A percentile compares a stretch with the other conserved stretches of the same genome.
Conservation (phyloP, 2,888 invertebrate genomes). For the Pterobdella sp. region DNA sequence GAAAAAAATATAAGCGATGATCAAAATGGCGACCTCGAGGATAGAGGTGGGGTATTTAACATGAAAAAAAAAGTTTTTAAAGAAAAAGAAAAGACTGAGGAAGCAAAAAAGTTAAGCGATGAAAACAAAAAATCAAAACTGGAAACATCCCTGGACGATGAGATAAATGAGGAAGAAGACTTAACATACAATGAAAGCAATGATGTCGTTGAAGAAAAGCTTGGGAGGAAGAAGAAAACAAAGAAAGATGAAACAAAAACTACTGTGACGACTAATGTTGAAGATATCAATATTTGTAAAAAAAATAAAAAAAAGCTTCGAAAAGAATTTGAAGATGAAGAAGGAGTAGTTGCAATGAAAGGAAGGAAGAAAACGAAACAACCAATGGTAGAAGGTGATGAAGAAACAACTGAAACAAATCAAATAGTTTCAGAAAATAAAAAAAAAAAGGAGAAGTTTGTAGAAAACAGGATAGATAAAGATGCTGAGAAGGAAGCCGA, state of each 20-base stretch:
- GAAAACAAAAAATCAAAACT: constrained; percentile 2
- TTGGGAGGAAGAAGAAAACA: background rate
- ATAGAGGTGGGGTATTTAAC: background rate
- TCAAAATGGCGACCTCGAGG: too few species aligned
- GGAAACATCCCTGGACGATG: background rate
- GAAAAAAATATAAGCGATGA: background rate
- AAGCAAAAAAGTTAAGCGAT: background rate
- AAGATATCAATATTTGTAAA: too few species aligned
- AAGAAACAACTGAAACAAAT: background rate
- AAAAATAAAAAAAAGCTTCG: background rate
- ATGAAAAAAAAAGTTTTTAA: background rate
- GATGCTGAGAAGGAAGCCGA: background rate
- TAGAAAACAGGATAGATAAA: background rate
- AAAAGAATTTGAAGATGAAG: background rate
- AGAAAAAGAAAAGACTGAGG: background rate
- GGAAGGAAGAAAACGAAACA: background rate
- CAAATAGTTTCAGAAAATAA: background rate
- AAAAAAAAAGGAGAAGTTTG: background rate
- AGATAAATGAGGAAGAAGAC: background rate
- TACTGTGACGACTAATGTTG: background rate
- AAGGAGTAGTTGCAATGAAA: background rate
- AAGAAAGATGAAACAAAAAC: background rate
- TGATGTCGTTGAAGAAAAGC: background rate
- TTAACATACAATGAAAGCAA: background rate
- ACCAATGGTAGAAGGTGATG: background rate